Base-by-base conservation (phyloP, 2,888 invertebrate genomes). In the Zaprionus obscuricornis region DNA sequence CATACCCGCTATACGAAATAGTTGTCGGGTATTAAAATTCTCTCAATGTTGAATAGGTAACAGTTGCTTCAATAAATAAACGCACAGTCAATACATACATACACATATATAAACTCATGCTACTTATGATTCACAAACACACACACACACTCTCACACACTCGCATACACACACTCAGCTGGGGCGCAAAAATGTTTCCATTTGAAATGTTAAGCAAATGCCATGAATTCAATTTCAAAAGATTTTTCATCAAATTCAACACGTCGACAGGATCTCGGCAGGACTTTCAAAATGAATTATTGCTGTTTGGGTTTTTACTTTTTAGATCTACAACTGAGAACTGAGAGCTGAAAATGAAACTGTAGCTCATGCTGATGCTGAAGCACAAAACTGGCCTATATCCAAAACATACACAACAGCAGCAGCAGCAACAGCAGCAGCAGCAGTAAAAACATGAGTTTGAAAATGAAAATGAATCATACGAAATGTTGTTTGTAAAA, bases 221-320 rank as follows among this genome's bases (percentile, higher is more conserved):
- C 39, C 34, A 57, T 66, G 56, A 76, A 84, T 66, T 77, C 70
- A 81, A 77, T 77, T 78, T 77, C 18, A 20, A 70, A 74, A 59
- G 33, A 49, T 57, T 76, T 81, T 77, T 65, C 76, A 77, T 84
- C 74, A 70, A 62, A 64, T 68, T 65, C 72, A 60, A 63, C 68
- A 79, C 71, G 60, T 62, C 73, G 37, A 33, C 46, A 40, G 11
- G 8, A 11, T n/a, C 37, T 45, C 31, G 40, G 14, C 22, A 46
- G 57, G 42, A 73, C 49, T 40, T 60, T 68, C 49, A 42, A 82
- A 74, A 78, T 85, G 74, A 78, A 77, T 78, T 78, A 78, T 85
- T 74, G 85, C 82, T 74, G 31, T 69, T 68, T n/a, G n/a, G 69
- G 54, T 50, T 60, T 57, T 56, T 54, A 34, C 49, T 33, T 45